Evolutionary conservation across 2,797 vertebrate genomes (phyloP).

Genomic region (Bucorvus abyssinicus): DNA sequence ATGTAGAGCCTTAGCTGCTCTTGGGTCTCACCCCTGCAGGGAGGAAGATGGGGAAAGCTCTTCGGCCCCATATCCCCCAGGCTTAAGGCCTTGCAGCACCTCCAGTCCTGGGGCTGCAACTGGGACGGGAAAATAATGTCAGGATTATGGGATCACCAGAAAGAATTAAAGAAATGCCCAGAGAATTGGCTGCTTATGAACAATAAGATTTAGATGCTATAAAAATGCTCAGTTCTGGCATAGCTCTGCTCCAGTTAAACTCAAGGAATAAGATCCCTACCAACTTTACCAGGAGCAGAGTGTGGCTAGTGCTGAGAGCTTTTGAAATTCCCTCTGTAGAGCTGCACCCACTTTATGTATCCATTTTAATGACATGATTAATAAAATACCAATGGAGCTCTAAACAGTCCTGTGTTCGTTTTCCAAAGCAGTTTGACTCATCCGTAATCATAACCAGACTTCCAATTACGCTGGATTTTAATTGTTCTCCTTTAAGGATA

Average conservation of each 20-base stretch:
- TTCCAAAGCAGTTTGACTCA: constrained; percentile 68
- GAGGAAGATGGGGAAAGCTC: not conserved
- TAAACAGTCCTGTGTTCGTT: constrained; percentile 55
- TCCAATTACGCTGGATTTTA: constrained; percentile 61
- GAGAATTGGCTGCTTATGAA: not conserved
- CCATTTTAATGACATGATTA: constrained; percentile 56
- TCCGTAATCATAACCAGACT: constrained; percentile 59
- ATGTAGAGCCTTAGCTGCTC: not conserved
- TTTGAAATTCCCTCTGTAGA: constrained; percentile 52
- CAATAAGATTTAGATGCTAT: not conserved
- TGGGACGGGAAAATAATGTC: not conserved
- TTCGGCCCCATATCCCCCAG: accelerated
- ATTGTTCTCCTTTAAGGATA: constrained; percentile 62
- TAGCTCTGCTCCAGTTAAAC: not conserved
- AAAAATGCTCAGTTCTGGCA: not conserved
- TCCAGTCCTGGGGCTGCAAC: not conserved
- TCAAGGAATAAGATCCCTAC: constrained; percentile 14
- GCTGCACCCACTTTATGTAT: constrained; percentile 33
- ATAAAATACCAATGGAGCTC: constrained; percentile 55
- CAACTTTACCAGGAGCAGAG: constrained; percentile 17
- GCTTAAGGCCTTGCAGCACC: not conserved
- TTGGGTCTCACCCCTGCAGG: accelerated
- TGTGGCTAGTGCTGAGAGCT: constrained; percentile 17
- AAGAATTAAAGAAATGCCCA: not conserved
- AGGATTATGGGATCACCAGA: not conserved